Base-by-base conservation (phyloP, 2,113 vertebrate species). In the Zapus hudsonius region DNA sequence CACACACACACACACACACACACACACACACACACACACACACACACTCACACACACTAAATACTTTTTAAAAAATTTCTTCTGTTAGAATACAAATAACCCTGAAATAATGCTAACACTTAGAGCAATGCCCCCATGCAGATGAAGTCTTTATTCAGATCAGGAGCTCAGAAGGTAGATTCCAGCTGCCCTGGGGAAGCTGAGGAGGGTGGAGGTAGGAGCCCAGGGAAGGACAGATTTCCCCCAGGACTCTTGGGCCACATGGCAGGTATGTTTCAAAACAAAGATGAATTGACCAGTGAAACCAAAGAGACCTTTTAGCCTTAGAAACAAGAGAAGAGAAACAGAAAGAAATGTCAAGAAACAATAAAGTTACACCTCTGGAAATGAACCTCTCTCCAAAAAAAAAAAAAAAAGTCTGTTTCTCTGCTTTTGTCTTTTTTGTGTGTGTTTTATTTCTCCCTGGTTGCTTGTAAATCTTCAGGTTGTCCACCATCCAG, bases 281-380 rank as follows among this genome's bases (percentile, higher is more conserved):
- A 84, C 78, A 91, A 80, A 84, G 44, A 64, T 74, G 73, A 87
- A 27, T 84, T 87, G 63, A 89, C 66, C 52, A 52, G 31, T 76
- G 69, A 95, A 92, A 75, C 66, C 69, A 67, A 78, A 90, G 87
- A 89, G 82, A 38, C 29, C 82, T 88, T 52, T 89, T 82, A 78
- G 64, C 76, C 90, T 87, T 70, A 61, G 27, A 88, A 89, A 82
- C 52, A 80, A 84, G 78, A 78, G 42, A 84, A 69, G 87, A 92
- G 81, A 84, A 79, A 78, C 42, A 80, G 47, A 79, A 76, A 66
- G 55, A 92, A 86, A 69, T 12, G 23, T n/a, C 69, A 64, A 38
- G 64, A 52, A 95, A 73, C n/a, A 73, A 64, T 59, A 72, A 17
- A 85, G 23, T 16, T 25, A 22, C 27, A 57, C 2, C 6, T 84